These are phyloP conservation scores for Zootoca vivipara DNA, from an alignment of 2,113 vertebrate genomes.

Conservation along the genomic window DNA sequence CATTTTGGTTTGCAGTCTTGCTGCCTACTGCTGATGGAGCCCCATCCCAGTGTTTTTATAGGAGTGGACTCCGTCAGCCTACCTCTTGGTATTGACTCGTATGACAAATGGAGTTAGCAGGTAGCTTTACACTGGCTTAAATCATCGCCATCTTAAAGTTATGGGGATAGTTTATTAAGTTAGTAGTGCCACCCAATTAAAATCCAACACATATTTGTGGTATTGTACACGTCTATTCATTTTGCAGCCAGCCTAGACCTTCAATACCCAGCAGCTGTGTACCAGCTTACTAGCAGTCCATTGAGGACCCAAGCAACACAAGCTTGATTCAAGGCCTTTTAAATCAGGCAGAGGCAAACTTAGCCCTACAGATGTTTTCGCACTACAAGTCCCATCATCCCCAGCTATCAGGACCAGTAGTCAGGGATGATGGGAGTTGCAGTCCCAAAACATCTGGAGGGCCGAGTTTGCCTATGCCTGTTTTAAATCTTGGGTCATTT, in stretches of 20 bases:
- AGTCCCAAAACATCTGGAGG: too few relatives aligned
- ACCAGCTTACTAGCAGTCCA: neutral
- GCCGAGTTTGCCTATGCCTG: too few relatives aligned
- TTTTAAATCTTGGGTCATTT: neutral
- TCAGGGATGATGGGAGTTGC: too few relatives aligned
- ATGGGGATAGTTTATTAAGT: neutral
- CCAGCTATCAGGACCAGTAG: too few relatives aligned
- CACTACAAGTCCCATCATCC: too few relatives aligned
- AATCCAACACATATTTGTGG: neutral
- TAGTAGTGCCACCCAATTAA: neutral
- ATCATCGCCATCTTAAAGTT: neutral
- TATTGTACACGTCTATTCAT: neutral
- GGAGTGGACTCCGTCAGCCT: neutral
- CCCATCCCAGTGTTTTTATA: neutral
- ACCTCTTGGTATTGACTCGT: neutral
- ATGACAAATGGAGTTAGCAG: neutral
- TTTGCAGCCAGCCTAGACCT: neutral
- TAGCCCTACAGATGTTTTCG: too few relatives aligned
- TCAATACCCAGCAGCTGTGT: neutral
- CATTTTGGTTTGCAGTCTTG: neutral
- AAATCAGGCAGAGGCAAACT: neutral
- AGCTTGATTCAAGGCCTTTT: neutral
- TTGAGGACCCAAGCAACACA: neutral
- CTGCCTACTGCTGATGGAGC: neutral
- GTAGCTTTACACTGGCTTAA: neutral